Conservation (phyloP, 2,797 vertebrate species). For the Sebastes aleutianus region DNA sequence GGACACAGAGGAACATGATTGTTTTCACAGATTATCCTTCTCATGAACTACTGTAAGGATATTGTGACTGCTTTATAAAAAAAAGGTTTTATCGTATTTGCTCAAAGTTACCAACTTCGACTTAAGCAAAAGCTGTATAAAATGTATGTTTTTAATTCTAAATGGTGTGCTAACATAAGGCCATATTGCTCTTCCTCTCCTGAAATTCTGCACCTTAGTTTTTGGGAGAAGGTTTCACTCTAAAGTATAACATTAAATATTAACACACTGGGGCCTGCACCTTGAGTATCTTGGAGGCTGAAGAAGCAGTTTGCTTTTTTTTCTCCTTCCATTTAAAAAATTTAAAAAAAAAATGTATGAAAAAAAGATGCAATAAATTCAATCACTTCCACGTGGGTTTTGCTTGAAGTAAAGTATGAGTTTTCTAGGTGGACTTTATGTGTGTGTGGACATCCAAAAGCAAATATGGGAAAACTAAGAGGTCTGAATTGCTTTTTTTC, state of each 20-base stretch:
- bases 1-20: too few species aligned
- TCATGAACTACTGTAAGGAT: background rate
- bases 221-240: background rate
- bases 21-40: background rate
- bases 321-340: background rate
- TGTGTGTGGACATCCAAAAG: background rate
- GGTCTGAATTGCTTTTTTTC: background rate
- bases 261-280: background rate
- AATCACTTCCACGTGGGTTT: background rate
- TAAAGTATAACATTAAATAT: slow-evolving; percentile 7
- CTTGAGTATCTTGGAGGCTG: background rate
- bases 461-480: background rate
- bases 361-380: background rate
- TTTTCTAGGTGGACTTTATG: background rate
- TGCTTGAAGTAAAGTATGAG: background rate
- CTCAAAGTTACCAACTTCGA: background rate
- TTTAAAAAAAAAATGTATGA: background rate
- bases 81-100: background rate
- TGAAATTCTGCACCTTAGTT: background rate
- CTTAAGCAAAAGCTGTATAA: background rate
- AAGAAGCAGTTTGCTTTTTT: background rate
- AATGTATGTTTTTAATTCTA: background rate
- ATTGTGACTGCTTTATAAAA: background rate
- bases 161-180: background rate
- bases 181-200: background rate